A percentile compares a stretch with the other conserved stretches of the same genome.
Evolutionary conservation across 1,140 invertebrate genomes (phyloP).

Genomic region (Drosophila pachea): DNA sequence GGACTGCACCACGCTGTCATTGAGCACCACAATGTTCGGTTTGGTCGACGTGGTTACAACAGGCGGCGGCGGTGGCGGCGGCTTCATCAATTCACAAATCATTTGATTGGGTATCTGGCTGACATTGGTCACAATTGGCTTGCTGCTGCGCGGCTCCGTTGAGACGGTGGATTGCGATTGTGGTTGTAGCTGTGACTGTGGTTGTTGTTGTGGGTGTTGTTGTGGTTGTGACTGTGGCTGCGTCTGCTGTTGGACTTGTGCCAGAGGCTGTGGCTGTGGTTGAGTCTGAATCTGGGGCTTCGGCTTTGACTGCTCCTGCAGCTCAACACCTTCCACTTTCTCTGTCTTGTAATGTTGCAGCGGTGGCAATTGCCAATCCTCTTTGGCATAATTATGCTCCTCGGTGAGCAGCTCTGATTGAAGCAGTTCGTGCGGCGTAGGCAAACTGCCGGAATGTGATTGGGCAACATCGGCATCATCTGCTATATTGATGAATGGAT

Average conservation of each 20-base stretch:
- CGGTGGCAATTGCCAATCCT: conserved; percentile 59
- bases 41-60: conserved; percentile 27
- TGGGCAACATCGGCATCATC: conserved; percentile 65
- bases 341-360: conserved; percentile 69
- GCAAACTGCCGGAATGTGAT: conserved; percentile 19
- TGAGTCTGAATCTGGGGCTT: neutral
- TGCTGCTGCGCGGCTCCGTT: conserved; percentile 54
- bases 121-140: conserved; percentile 74
- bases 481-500: conserved; percentile 74
- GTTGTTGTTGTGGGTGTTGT: neutral
- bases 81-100: conserved; percentile 51
- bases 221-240: neutral
- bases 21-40: conserved; percentile 75
- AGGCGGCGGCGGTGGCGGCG: conserved; percentile 4
- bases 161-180: neutral
- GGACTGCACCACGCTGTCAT: conserved; percentile 75
- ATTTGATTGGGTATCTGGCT: conserved; percentile 64
- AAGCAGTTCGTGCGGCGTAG: conserved; percentile 54
- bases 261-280: neutral
- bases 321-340: conserved; percentile 51
- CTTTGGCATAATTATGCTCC: conserved; percentile 76
- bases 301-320: neutral
- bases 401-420: conserved; percentile 67
- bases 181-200: neutral
- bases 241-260: too few species aligned